A percentile compares a stretch with the other conserved stretches of the same genome.
Evolutionary conservation across 2,797 vertebrate genomes (phyloP).

Genomic region (Typhlichthys eigenmanni): DNA sequence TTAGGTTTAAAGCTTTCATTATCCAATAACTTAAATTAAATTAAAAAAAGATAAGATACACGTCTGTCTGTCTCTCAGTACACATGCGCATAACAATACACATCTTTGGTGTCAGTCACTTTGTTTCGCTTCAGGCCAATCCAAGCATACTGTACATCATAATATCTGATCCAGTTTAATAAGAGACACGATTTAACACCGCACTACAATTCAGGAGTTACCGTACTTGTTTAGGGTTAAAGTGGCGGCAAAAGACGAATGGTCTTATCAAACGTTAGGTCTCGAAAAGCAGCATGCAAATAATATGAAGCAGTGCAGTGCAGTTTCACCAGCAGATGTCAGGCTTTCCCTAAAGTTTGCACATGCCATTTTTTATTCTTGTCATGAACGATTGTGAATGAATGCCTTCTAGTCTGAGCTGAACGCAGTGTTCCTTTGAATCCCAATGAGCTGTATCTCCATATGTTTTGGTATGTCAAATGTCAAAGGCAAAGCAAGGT

Average conservation of each 20-base stretch:
- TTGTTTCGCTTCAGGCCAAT: too few species aligned
- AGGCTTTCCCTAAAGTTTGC: constrained; percentile 49
- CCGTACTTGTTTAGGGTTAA: too few species aligned
- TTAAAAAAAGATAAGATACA: too few species aligned
- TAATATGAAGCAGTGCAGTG: background rate
- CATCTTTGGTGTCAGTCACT: too few species aligned
- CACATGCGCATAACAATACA: too few species aligned
- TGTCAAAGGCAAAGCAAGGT: background rate
- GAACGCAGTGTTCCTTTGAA: background rate
- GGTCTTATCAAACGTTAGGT: background rate
- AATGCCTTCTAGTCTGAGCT: background rate
- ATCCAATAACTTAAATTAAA: too few species aligned
- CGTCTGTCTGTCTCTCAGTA: too few species aligned
- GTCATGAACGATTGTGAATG: constrained; percentile 4
- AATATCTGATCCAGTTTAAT: too few species aligned
- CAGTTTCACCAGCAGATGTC: constrained; percentile 62
- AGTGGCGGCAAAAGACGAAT: background rate
- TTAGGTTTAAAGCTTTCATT: too few species aligned
- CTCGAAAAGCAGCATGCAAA: background rate
- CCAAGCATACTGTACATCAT: too few species aligned
- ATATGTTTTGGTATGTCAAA: background rate
- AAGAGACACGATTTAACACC: too few species aligned
- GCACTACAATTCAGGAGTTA: too few species aligned
- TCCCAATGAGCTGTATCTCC: constrained; percentile 1
- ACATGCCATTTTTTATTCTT: background rate